Base-by-base conservation (phyloP, 2,797 vertebrate species). In the Etheostoma nigrum region DNA sequence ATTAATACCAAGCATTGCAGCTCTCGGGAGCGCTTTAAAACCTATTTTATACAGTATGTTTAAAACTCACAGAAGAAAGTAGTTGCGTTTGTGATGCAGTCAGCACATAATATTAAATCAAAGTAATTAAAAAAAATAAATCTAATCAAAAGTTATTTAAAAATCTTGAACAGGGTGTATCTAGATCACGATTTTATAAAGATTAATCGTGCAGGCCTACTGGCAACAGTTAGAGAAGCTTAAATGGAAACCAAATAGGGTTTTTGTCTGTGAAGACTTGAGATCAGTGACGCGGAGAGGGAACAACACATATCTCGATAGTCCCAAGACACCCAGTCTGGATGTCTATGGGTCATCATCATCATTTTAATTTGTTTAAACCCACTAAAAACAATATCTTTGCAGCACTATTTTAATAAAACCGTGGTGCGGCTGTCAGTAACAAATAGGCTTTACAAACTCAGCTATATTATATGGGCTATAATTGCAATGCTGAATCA, bases 181-280 rank as follows among this genome's bases (percentile, higher is more conserved):
- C 25, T 2, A 25, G 25, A 25, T 25, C 25, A 25, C 25, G 2
- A 25, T 25, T 25, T 25, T 25, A 25, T 25, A 25, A 25, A 25
- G 25, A 25, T 25, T 25, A 25, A 25, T 25, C 25, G 3, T 25
- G 25, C 25, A 25, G 25, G 3, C 25, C 25, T 25, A 25, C 25
- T 25, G 61, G 44, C 23, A 63, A 68, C 62, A 52, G 53, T 85
- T 52, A 21, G 78, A 52, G 40, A 5, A 47, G 40, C 65, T 74
- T 84, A 51, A 70, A 54, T 64, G 59, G 79, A 53, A 68, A 63
- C 47, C 9, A 25, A 62, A 82, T 45, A 45, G 23, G 40, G 21
- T 61, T 11, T 40, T 79, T 67, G 64, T 76, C 33, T 60, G 25
- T 69, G 21, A 77, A 48, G 54, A 55, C 52, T 30, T 86, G 52